Evolutionary conservation across 2,888 invertebrate genomes (phyloP).

Genomic region (Tetragonisca angustula): DNA sequence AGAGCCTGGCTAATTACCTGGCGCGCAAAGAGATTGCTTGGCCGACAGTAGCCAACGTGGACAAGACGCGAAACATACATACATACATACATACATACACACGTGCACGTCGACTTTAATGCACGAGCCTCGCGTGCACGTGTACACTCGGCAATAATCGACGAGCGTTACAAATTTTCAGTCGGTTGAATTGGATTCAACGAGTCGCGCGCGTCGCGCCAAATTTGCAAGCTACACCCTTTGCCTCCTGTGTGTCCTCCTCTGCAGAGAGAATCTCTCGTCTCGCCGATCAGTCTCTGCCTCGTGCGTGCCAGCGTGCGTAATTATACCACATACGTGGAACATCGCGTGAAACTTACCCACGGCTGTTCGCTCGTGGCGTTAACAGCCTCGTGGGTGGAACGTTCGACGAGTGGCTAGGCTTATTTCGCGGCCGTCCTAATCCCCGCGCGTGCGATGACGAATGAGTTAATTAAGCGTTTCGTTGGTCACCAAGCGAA

Average conservation of each 20-base stretch:
- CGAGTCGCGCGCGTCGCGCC: constrained; percentile 65
- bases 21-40: constrained; percentile 65
- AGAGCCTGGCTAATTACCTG: constrained; percentile 67
- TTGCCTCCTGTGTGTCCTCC: no score
- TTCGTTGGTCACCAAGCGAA: constrained; percentile 44
- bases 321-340: constrained; percentile 70
- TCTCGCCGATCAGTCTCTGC: not conserved
- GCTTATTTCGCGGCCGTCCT: constrained; percentile 65
- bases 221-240: constrained; percentile 65
- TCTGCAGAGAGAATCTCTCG: no score
- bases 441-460: constrained; percentile 58
- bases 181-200: constrained; percentile 70
- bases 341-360: constrained; percentile 50
- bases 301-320: not conserved
- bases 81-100: no score
- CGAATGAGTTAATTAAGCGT: constrained; percentile 73
- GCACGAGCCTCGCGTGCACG: no score
- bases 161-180: constrained; percentile 69
- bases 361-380: constrained; percentile 22
- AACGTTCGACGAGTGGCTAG: constrained; percentile 36
- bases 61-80: not conserved
- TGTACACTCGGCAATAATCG: constrained; percentile 62
- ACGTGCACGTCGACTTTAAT: not conserved
- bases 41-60: constrained; percentile 36
- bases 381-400: constrained; percentile 14